Percentiles rank a stretch among this genome's conserved stretches.
Conservation (phyloP, 1,140 invertebrate genomes). For the Lanistes nyassanus region DNA sequence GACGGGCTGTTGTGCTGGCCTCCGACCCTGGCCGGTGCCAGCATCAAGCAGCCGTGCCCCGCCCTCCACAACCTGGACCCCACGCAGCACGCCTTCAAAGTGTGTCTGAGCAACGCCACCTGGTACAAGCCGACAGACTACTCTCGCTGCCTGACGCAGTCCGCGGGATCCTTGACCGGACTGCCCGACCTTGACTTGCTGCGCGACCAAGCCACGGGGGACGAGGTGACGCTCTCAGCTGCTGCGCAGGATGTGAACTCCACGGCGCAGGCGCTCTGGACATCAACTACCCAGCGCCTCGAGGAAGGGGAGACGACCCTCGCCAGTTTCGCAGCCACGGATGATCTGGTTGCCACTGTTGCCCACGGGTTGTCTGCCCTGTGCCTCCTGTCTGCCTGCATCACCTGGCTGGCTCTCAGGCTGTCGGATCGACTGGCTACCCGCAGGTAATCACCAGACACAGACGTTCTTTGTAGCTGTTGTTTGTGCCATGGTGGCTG, state of each 20-base stretch:
- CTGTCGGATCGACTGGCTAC: slow-evolving; percentile 15
- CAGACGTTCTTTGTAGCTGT: background rate
- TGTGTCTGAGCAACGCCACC: slow-evolving; percentile 13
- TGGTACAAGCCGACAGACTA: slow-evolving; percentile 11
- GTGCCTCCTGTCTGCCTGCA: slow-evolving; percentile 9
- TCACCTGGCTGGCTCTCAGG: slow-evolving; percentile 9
- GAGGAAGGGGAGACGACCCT: background rate
- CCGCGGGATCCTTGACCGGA: background rate
- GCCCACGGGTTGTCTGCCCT: slow-evolving; percentile 3
- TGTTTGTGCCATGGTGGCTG: background rate
- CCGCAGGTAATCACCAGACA: background rate
- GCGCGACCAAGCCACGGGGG: background rate
- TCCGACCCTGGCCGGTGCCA: slow-evolving; percentile 18
- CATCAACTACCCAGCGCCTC: background rate
- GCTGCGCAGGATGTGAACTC: background rate
- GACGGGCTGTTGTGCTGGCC: slow-evolving; percentile 30
- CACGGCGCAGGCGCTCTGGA: background rate
- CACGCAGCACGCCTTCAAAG: slow-evolving; percentile 8
- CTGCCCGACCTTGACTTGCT: background rate
- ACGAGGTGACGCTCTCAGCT: background rate
- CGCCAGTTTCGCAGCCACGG: background rate
- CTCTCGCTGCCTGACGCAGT: background rate
- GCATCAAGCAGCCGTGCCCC: slow-evolving; percentile 20
- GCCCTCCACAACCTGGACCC: slow-evolving; percentile 17
- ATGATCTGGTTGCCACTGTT: slow-evolving; percentile 12